Percentiles rank a stretch among this genome's conserved stretches.
phyloP scores from a whole-genome alignment of 2,113 vertebrate genomes.

The Malurus cyaneus region DNA sequence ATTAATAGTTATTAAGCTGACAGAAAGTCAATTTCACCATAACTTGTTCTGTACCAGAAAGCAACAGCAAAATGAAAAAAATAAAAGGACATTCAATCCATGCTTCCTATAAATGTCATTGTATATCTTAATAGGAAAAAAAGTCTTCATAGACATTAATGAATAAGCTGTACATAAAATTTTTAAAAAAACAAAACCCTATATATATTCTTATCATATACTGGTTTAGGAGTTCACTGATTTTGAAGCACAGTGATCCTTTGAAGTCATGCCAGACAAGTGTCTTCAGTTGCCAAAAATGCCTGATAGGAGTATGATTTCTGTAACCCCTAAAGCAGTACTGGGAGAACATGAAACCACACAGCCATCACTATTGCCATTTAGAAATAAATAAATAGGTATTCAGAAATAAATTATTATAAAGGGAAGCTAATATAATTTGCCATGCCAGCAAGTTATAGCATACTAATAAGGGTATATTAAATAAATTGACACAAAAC shows the following conservation, averaged over 20 bases:
- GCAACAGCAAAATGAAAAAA: background rate
- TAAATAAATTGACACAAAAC: background rate
- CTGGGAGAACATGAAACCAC: background rate
- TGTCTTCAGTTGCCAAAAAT: background rate
- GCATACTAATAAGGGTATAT: background rate
- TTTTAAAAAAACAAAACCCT: background rate
- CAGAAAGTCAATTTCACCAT: slow-evolving; percentile 71
- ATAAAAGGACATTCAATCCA: background rate
- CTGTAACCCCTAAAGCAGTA: background rate
- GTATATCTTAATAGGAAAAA: background rate
- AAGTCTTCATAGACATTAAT: slow-evolving; percentile 23
- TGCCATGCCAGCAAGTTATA: background rate
- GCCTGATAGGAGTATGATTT: background rate
- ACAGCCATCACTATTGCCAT: background rate
- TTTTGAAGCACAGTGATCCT: background rate
- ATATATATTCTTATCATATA: background rate
- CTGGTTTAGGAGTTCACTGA: background rate
- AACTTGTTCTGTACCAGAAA: slow-evolving; percentile 62
- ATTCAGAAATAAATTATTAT: background rate
- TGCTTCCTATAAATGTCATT: slow-evolving; percentile 10
- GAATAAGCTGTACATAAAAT: background rate
- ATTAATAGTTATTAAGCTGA: slow-evolving; percentile 77
- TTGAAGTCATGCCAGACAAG: background rate
- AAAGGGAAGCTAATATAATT: background rate
- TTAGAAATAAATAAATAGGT: background rate